Base-by-base conservation (phyloP, 2,113 vertebrate genomes). In the Corythornis vintsioides region DNA sequence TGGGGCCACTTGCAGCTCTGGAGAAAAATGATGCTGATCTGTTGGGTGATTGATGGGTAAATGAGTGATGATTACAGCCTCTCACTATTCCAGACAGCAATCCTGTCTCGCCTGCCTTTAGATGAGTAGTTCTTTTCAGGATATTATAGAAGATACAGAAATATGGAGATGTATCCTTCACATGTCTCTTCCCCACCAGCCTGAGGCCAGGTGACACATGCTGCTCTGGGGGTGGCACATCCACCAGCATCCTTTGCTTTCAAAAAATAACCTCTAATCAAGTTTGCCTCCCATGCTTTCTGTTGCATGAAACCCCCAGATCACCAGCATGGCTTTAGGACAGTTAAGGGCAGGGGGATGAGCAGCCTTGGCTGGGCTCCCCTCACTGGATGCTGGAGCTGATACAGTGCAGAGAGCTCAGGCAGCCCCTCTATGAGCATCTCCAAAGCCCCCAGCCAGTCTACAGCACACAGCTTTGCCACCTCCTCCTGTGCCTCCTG, bases 271-370 rank as follows among this genome's bases (percentile, higher is more conserved):
- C n/a, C 10, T 10, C 7, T 9, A 10, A 3, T 33, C 13, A 21
- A 0, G 0, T 74, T 61, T 86, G 20, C 47, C 50, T 76, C 79
- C 26, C 33, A 9, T 13, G 21, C 21, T 42, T 63, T 47, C 28
- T 48, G 8, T 11, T 74, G 56, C 11, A 4, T 57, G 43, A 40
- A 53, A 64, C 0, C 19, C 42, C 20, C 10, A 13, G 4, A 25
- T n/a, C 5, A 9, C 26, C 6, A 2, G 24, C 0, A 0, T 26
- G 61, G 25, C 13, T 74, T 64, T 78, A 3, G n/a, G 52, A 71
- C 73, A 31, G 8, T 52, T 48, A 29, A 38, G 43, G 28, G 59
- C 42, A 26, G 21, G 47, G 33, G 26, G 22, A 12, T 22, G 48
- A 33, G 56, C 29, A 43, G 69, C 43, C 70, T 76, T 91, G 83